Conservation (phyloP, 2,797 vertebrate species). For the Anniella stebbinsi region DNA sequence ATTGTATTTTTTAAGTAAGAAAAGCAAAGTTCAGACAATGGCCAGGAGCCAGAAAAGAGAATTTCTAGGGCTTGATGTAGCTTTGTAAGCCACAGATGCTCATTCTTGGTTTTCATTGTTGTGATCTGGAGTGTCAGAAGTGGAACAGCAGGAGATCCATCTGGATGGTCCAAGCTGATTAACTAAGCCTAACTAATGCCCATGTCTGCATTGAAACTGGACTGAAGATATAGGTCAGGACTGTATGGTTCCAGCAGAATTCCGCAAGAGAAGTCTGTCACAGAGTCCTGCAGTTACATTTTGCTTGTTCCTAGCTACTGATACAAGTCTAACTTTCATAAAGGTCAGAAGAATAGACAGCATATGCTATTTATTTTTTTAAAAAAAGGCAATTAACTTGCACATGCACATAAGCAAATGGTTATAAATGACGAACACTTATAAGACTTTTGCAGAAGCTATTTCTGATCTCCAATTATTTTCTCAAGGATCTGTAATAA, state of each 20-base stretch:
- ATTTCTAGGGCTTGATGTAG: background rate
- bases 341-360: slow-evolving; percentile 23
- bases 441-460: background rate
- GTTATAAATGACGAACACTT: background rate
- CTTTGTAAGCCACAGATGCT: background rate
- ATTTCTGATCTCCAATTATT: slow-evolving; percentile 25
- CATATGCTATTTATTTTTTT: background rate
- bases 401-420: accelerated
- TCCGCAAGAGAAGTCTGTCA: background rate
- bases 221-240: background rate
- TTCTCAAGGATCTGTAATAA: background rate
- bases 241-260: background rate
- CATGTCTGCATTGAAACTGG: background rate
- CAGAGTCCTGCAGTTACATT: background rate
- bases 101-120: background rate
- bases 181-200: background rate
- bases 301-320: background rate
- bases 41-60: background rate
- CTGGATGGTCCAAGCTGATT: background rate
- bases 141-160: background rate
- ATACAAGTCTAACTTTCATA: slow-evolving; percentile 1
- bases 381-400: background rate
- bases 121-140: background rate
- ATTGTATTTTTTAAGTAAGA: slow-evolving; percentile 23
- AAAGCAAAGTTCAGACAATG: background rate